phyloP scores from a whole-genome alignment of 64 coral and sea anemone species.

The Dendrophyllia cribrosa region DNA sequence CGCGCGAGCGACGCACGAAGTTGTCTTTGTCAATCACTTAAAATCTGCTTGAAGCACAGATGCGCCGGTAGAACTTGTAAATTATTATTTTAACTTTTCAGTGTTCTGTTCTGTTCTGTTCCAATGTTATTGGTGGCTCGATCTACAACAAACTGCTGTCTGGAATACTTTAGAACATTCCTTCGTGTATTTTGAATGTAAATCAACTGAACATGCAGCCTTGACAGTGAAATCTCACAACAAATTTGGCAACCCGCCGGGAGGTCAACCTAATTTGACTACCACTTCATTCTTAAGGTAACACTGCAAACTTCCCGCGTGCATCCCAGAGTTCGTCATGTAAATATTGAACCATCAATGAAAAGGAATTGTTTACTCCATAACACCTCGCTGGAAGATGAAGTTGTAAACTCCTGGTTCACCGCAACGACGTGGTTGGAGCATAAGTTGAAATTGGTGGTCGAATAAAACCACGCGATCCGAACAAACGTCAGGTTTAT shows the following conservation, averaged over 20 bases:
- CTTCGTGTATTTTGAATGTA: neutral
- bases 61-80: no score
- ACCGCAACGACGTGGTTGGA: neutral
- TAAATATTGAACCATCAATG: conserved; percentile 30
- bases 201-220: neutral
- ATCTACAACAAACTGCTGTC: neutral
- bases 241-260: neutral
- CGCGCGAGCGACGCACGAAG: neutral
- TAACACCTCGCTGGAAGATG: neutral
- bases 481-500: neutral
- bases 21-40: neutral
- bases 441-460: neutral
- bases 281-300: neutral
- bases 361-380: conserved; percentile 1
- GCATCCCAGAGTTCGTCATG: neutral
- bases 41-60: neutral
- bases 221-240: neutral
- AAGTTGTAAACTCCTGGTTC: neutral
- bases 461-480: neutral
- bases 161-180: neutral
- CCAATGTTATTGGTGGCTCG: no score
- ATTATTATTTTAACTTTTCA: no score
- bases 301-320: neutral
- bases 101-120: no score
- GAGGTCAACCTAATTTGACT: conserved; percentile 34